Base-by-base conservation (phyloP, 2,113 vertebrate genomes). In the Brachypodius melanocephalos region DNA sequence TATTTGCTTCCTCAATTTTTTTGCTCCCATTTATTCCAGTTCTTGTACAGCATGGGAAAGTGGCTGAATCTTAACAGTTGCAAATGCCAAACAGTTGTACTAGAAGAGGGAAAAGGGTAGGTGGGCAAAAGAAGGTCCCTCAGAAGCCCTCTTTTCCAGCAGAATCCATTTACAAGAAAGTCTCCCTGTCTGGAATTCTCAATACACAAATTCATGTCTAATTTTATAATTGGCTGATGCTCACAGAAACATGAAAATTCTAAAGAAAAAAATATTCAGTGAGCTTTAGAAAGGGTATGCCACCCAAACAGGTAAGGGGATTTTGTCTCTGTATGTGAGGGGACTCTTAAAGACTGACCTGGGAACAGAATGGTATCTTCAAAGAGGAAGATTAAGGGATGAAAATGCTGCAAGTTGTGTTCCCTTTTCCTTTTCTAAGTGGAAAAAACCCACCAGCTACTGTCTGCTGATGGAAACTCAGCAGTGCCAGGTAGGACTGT, bases 111-210 rank as follows among this genome's bases (percentile, higher is more conserved):
- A 73, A 85, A 74, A 79, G 71, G 10, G 65, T 5, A 17, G 48
- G 87, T 38, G 25, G 46, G 32, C 34, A 89, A 66, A 55, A n/a
- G 6, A 86, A 80, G 76, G 40, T 75, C n/a, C 17, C 42, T 61
- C 31, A 29, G 65, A 95, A 96, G 91, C 58, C 36, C 52, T 84
- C 17, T 61, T 93, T 97, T 97, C 93, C 80, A 97, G 85, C 6
- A 95, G 61, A 95, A 88, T 16, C 25, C 28, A 61, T 83, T 97
- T 93, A 93, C 94, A 97, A 88, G 92, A 97, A 97, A 97, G 80
- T 90, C 40, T 90, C 96, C 59, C 71, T 93, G n/a, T 93, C 52
- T 80, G 71, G 32, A 95, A 85, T 92, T 96, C 95, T 90, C 80
- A 96, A 88, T 85, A 94, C 29, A 73, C 71, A 87, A 95, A 97